phyloP scores from a whole-genome alignment of 30 jellyfish, hydroid and myxozoan species.

The Morbakka virulenta region DNA sequence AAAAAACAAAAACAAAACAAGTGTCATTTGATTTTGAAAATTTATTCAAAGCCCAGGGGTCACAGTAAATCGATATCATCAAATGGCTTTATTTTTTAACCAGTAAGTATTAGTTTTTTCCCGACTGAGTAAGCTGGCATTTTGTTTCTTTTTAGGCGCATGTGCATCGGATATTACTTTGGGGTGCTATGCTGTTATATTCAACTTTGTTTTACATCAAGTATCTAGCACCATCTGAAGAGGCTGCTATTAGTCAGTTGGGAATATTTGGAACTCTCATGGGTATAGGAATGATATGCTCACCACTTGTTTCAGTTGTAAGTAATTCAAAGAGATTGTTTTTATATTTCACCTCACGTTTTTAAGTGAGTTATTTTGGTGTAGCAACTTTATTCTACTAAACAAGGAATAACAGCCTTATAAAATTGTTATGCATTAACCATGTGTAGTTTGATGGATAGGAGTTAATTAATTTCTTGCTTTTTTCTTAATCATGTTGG shows the following conservation, averaged over 20 bases:
- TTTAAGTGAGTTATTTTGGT: neutral
- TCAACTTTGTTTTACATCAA: slow-evolving; percentile 66
- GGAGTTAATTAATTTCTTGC: neutral
- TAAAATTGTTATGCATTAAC: no score
- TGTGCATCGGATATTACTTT: slow-evolving; percentile 16
- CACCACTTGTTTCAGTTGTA: slow-evolving; percentile 86
- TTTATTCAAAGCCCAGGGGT: no score
- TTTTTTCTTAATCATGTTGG: neutral
- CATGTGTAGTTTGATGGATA: neutral
- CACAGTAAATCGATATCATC: no score
- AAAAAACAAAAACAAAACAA: no score
- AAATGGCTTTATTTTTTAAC: no score
- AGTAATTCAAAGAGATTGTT: neutral
- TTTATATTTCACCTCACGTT: no score
- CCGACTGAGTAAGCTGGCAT: no score
- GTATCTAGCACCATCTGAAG: slow-evolving; percentile 62
- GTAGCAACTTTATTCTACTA: neutral
- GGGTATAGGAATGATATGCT: slow-evolving; percentile 67
- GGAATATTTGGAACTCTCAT: slow-evolving; percentile 69
- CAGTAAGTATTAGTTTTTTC: no score
- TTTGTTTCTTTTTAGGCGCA: slow-evolving; percentile 57
- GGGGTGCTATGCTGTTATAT: slow-evolving; percentile 35
- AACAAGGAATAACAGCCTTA: no score
- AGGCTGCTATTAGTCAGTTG: slow-evolving; percentile 64
- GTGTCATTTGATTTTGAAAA: no score